Conservation (phyloP, 2,888 invertebrate genomes). For the Phlogophora meticulosa region DNA sequence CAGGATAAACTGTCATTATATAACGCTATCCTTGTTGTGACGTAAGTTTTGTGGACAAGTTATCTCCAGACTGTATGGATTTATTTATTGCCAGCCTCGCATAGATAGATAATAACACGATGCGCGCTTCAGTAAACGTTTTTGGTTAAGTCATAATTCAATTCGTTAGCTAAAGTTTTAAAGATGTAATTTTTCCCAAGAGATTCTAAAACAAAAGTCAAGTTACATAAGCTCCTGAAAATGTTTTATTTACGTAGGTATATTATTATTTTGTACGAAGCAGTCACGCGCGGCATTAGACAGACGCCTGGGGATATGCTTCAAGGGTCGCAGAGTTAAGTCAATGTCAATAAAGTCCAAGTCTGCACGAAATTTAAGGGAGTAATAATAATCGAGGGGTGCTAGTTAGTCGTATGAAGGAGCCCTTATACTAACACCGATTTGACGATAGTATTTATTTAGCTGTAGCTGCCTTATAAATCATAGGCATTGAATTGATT, state of each 20-base stretch:
- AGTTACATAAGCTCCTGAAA: slow-evolving; percentile 38
- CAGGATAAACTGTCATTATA: slow-evolving; percentile 75
- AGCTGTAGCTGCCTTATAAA: not conserved
- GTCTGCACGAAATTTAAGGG: slow-evolving; percentile 23
- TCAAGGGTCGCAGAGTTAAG: slow-evolving; percentile 26
- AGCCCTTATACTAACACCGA: slow-evolving; percentile 4
- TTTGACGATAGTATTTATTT: slow-evolving; percentile 24
- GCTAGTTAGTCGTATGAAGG: slow-evolving; percentile 1
- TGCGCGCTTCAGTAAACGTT: not conserved
- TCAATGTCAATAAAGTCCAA: slow-evolving; percentile 45
- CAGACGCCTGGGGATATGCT: slow-evolving; percentile 39
- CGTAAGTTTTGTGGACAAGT: slow-evolving; percentile 76
- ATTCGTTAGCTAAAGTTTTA: not conserved
- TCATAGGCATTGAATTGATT: not conserved
- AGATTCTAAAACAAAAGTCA: slow-evolving; percentile 9
- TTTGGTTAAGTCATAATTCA: not conserved
- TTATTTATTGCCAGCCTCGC: slow-evolving; percentile 7
- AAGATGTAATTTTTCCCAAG: not conserved
- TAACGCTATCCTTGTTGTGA: slow-evolving; percentile 83
- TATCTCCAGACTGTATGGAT: slow-evolving; percentile 44
- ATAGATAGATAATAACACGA: slow-evolving; percentile 4
- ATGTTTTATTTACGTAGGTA: slow-evolving; percentile 35
- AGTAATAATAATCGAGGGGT: slow-evolving; percentile 16
- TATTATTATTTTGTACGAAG: slow-evolving; percentile 34
- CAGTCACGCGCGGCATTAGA: slow-evolving; percentile 39